phyloP scores from a whole-genome alignment of 2,888 invertebrate genomes.

The Microplitis deprimator region DNA sequence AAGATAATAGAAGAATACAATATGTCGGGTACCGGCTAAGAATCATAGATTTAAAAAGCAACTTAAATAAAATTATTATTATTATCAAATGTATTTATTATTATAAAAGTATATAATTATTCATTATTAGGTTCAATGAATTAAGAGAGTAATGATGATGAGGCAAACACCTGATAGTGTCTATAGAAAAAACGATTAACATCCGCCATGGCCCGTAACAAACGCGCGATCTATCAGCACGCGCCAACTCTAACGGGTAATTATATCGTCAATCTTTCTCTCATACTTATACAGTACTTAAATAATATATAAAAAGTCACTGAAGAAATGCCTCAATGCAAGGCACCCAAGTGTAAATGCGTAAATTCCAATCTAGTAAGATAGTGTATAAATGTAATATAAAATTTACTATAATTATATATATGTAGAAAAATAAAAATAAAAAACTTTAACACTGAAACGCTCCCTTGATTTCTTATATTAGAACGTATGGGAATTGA shows the following conservation, averaged over 20 bases:
- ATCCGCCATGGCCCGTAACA: conserved; percentile 64
- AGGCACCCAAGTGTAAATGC: conserved; percentile 14
- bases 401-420: conserved; percentile 10
- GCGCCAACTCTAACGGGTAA: conserved; percentile 53
- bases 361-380: conserved; percentile 6
- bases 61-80: no score
- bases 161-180: conserved; percentile 17
- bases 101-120: not conserved
- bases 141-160: conserved; percentile 6
- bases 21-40: no score
- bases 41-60: no score
- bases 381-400: conserved; percentile 8
- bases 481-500: conserved; percentile 33
- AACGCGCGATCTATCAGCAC: conserved; percentile 52
- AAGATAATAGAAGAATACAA: no score
- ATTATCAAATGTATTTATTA: no score
- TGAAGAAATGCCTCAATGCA: conserved; percentile 4
- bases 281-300: conserved; percentile 29
- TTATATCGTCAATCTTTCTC: conserved; percentile 54
- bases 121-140: not conserved
- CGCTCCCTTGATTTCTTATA: conserved; percentile 29
- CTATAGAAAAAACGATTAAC: conserved; percentile 55
- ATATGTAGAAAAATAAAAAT: not conserved
- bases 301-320: conserved; percentile 7
- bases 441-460: conserved; percentile 26